Percentiles rank a stretch among this genome's conserved stretches.
Evolutionary conservation across 2,888 invertebrate genomes (phyloP).

Genomic region (Campoplex capitator): DNA sequence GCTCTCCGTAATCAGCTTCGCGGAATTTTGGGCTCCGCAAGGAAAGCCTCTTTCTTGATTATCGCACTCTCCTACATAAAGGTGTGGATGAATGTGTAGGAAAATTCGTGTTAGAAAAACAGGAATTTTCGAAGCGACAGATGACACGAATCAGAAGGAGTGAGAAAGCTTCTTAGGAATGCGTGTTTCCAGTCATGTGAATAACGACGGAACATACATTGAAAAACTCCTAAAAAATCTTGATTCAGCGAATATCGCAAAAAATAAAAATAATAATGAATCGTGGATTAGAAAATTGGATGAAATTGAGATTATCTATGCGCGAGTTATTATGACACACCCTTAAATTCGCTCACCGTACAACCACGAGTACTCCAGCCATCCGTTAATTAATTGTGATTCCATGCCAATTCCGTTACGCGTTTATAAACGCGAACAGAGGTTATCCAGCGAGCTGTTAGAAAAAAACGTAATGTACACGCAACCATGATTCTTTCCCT

Average conservation of each 20-base stretch:
- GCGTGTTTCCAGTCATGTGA: too few relatives aligned
- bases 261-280: background rate
- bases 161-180: background rate
- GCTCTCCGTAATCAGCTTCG: background rate
- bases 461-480: conserved; percentile 51
- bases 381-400: conserved; percentile 78
- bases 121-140: background rate
- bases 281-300: background rate
- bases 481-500: conserved; percentile 66
- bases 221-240: background rate
- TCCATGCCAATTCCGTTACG: conserved; percentile 73
- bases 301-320: background rate
- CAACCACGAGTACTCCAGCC: conserved; percentile 61
- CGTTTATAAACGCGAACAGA: conserved; percentile 68
- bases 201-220: too few relatives aligned
- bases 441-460: conserved; percentile 29
- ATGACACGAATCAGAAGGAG: background rate
- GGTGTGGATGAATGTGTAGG: background rate
- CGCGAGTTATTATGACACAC: conserved; percentile 55
- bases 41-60: conserved; percentile 13
- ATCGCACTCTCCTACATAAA: background rate
- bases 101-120: background rate
- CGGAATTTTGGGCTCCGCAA: background rate
- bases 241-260: background rate
- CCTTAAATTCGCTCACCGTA: conserved; percentile 65